These are phyloP conservation scores for Seladonia tumulorum DNA, from an alignment of 2,888 invertebrate genomes.

Conservation along the genomic window DNA sequence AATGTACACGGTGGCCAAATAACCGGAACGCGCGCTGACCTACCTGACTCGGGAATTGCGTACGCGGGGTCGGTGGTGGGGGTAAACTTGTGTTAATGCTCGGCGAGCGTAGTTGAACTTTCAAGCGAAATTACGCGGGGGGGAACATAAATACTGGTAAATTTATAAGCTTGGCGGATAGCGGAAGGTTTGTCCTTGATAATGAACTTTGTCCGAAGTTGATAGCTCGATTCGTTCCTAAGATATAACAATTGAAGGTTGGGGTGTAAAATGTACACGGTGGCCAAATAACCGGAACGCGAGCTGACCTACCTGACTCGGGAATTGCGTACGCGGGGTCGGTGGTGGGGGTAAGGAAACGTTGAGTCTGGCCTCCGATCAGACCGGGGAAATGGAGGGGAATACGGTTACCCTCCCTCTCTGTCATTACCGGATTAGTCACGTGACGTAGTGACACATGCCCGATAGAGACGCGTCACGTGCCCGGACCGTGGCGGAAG, in stretches of 20 bases:
- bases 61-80: slow-evolving; percentile 1
- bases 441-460: too few species aligned
- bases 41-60: slow-evolving; percentile 16
- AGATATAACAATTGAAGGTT: background rate
- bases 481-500: too few species aligned
- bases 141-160: background rate
- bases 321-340: slow-evolving; percentile 16
- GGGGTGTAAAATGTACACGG: slow-evolving; percentile 4
- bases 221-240: background rate
- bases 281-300: slow-evolving; percentile 12
- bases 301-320: slow-evolving; percentile 20
- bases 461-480: too few species aligned
- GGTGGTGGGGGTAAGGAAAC: slow-evolving; percentile 16
- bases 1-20: slow-evolving; percentile 13
- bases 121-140: background rate
- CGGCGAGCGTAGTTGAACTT: background rate
- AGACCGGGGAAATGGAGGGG: background rate
- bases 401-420: too few species aligned
- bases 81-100: background rate
- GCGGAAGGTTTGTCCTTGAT: background rate
- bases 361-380: slow-evolving; percentile 4
- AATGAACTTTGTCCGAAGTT: background rate
- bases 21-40: slow-evolving; percentile 22
- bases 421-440: too few species aligned
- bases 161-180: background rate